Evolutionary conservation across 64 coral and sea anemone genomes (phyloP), one percentile per base, ranked within the genome.

Genomic region (Platygyra sinensis): DNA sequence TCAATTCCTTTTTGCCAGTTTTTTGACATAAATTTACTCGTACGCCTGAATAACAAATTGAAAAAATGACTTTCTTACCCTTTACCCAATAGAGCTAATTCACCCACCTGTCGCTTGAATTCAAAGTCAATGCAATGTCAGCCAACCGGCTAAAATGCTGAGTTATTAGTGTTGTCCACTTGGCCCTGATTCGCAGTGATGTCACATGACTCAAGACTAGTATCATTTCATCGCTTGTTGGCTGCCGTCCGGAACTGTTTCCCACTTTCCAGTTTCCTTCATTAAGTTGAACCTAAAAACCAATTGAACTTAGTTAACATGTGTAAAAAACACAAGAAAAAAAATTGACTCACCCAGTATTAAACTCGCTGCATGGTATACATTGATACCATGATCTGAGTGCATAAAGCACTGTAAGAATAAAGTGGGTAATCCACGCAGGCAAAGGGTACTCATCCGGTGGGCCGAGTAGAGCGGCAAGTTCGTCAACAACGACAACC

Each of bases 171-270:
- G 59, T 85, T 24, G 93, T 76, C 96, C 96, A 98, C 64, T 95
- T 98, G 2, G 90, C 82, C 75, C 96, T 94, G 33, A 98, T 98
- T 42, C 77, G 77, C 33, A 98, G 79, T 38, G 86, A 79, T 19
- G 86, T 83, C 17, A 98, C 49, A 36, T 89, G 65, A 77, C 93
- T 98, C 10, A 98, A 55, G n/a, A 98, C 93, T 16, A 24, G 30
- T n/a, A 93, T 79, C 77, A 98, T 84, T 74, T 98, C 96, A 67
- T 86, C 17, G 69, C 90, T 91, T 22, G 93, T 88, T 0, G 90
- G 87, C 3, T 69, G 87, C 1, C 90, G 93, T 17, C 96, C 96
- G 64, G 59, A 72, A 10, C 88, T 88, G 63, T 90, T 74, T 13
- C 85, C 88, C 46, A 95, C 84, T 51, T 62, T 87, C 93, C 93